Conservation (phyloP, 2,113 vertebrate genomes). For the Callaeas wilsoni region DNA sequence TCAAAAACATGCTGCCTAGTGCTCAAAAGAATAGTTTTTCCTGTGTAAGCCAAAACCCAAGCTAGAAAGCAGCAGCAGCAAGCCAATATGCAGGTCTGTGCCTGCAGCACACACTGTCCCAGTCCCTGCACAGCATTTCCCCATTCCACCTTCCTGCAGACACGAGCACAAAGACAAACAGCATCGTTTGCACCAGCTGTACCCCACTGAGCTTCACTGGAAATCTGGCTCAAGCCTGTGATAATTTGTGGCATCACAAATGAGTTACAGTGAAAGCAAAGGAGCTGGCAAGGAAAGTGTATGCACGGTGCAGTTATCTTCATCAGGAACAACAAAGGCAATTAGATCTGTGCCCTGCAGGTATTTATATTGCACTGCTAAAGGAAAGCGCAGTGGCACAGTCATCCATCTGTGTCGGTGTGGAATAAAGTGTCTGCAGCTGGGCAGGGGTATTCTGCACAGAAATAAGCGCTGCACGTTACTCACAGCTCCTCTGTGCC, state of each 20-base stretch:
- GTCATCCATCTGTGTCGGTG: background rate
- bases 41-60: background rate
- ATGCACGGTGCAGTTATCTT: background rate
- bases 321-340: constrained; percentile 33
- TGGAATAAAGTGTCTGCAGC: background rate
- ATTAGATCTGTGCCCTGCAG: constrained; percentile 25
- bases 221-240: background rate
- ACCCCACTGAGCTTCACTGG: background rate
- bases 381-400: background rate
- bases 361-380: constrained; percentile 33
- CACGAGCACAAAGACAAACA: background rate
- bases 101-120: background rate
- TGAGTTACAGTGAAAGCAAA: background rate
- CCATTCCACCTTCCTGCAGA: background rate
- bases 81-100: background rate
- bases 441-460: background rate
- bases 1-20: background rate
- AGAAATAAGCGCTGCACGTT: background rate
- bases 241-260: constrained; percentile 12
- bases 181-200: background rate
- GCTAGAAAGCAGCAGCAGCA: background rate
- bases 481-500: background rate
- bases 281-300: background rate
- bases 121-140: background rate
- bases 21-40: background rate